Percentiles rank a stretch among this genome's conserved stretches.
phyloP scores from a whole-genome alignment of 2,797 vertebrate species.

The Iguana delicatissima region DNA sequence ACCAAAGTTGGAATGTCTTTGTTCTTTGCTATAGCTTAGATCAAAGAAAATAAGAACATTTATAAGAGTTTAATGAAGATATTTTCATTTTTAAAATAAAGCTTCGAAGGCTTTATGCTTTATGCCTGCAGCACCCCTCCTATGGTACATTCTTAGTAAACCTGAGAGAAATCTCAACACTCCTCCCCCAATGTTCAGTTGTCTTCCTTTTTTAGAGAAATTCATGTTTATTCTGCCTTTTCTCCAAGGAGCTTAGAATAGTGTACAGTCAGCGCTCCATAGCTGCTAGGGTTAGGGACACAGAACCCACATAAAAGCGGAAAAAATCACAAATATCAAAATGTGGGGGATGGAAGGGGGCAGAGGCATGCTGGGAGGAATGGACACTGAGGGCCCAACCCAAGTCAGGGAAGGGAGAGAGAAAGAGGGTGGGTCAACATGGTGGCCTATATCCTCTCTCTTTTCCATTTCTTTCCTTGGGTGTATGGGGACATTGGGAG shows the following conservation, averaged over 20 bases:
- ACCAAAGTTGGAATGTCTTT: not conserved
- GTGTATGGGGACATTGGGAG: no score
- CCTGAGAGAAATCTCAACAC: not conserved
- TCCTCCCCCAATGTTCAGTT: not conserved
- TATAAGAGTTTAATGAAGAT: conserved; percentile 30
- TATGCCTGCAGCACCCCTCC: not conserved
- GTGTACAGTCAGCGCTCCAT: no score
- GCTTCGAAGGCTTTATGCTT: conserved; percentile 24
- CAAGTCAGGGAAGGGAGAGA: no score
- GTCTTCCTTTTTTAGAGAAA: not conserved
- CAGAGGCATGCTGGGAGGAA: no score
- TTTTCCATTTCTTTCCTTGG: no score
- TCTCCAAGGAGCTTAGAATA: not conserved
- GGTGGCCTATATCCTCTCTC: no score
- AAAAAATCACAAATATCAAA: no score
- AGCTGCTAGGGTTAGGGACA: no score
- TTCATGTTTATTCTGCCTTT: not conserved
- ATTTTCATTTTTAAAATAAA: not conserved
- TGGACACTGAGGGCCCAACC: no score
- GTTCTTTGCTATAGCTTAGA: not conserved
- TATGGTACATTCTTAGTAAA: not conserved
- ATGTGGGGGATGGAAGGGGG: no score
- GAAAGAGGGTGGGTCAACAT: no score
- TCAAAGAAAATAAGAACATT: conserved; percentile 22
- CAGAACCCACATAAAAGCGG: no score